Base-by-base conservation (phyloP, 2,113 vertebrate species). In the Gopherus evgoodei region DNA sequence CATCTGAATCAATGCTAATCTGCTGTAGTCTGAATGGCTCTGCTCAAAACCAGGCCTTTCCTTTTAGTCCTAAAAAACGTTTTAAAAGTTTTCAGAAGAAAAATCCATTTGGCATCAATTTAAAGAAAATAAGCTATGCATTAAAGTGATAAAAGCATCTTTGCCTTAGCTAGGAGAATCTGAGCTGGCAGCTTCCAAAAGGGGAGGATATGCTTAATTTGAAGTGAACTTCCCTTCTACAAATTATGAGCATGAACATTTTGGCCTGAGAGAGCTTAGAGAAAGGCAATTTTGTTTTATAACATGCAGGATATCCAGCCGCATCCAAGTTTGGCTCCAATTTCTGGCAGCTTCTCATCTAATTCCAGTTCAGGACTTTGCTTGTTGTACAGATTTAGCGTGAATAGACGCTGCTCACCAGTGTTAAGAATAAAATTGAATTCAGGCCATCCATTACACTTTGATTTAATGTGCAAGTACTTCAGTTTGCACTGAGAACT, bases 401-500 rank as follows among this genome's bases (percentile, higher is more conserved):
- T 93, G 85, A 97, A 91, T 86, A 85, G 86, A 69, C 62, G 16
- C 44, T 90, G 53, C 53, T 95, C 25, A 84, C 95, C 92, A 50
- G 13, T 83, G 57, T 84, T 92, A 83, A 31, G 31, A 94, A 93
- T 75, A 72, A 1, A 0, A 93, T 2, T 90, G 86, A 95, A 97
- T 95, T 92, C 85, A 94, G 65, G 53, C 84, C 49, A 87, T 76
- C 8, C 0, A 0, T 57, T 93, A 53, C 83, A 87, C 84, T 96
- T 89, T 35, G 22, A 97, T 97, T 95, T 93, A 94, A 69, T 0
- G 1, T 94, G 89, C 49, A 90, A 93, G 56, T 93, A 87, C 81
- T 93, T 96, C 42, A 56, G 3, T 88, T 82, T 94, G 87, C 59
- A 54, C 81, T 82, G 89, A 91, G 94, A 96, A 91, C 81, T 95